Evolutionary conservation across 2,888 invertebrate genomes (phyloP), one percentile per base, ranked within the genome.

Genomic region (Tipula unca): DNA sequence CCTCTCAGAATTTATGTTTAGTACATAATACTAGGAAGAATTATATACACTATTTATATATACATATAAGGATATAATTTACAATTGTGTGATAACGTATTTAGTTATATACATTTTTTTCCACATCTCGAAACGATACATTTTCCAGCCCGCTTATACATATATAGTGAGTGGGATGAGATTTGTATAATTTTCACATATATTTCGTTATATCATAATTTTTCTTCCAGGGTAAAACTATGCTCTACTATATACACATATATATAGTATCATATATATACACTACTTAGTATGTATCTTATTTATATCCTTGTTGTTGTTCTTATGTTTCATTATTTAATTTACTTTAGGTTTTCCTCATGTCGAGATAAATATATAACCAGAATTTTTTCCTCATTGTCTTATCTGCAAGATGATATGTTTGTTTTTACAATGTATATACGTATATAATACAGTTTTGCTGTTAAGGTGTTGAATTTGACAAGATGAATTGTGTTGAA

Each of bases 81-180:
- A 69, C 69, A 69, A 69, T 69, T 69, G 69, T 69, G 69, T 69
- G 69, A 69, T 69, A 69, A 69, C 69, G 69, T 69, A 69, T 69
- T 69, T 69, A 69, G 69, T 69, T 10, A 25, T 69, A 69, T 69
- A 69, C 8, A 69, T 69, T 69, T n/a, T n/a, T n/a, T 69, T 69
- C 69, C 69, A 25, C 69, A 69, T 69, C 25, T 69, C 69, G 69
- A 69, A 69, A 69, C 69, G 69, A 69, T 69, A 69, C 69, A 69
- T 69, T 69, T 69, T 20, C 69, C 69, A 69, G 69, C 69, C 25
- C 69, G 48, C 17, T 17, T 39, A 39, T 39, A 13, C 13, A 39
- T 39, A 13, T 5, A n/a, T 48, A n/a, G 69, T 10, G 42, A 6
- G 48, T 54, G 48, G 48, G 17, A 69, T 69, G 69, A 69, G 69